A percentile compares a stretch with the other conserved stretches of the same genome.
Evolutionary conservation across 64 coral and sea anemone species (phyloP).

Genomic region (Anthopleura sola): DNA sequence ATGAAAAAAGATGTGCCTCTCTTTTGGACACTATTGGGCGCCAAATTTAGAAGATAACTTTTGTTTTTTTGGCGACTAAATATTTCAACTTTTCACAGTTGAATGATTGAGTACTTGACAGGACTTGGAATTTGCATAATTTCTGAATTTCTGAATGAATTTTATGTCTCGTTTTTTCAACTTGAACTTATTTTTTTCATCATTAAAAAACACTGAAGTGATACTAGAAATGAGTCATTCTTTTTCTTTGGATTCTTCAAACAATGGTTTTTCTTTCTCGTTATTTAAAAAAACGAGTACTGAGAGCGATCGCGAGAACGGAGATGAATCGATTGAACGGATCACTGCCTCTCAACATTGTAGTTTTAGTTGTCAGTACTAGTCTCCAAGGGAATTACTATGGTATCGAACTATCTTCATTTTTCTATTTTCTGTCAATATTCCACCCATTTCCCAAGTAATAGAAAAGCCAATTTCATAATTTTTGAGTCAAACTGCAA

Average conservation of each 20-base stretch:
- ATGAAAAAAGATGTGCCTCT: neutral
- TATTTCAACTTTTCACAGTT: neutral
- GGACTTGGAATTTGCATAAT: neutral
- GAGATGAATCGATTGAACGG: neutral
- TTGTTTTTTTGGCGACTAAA: neutral
- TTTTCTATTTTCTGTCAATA: neutral
- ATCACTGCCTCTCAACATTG: neutral
- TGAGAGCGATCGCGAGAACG: neutral
- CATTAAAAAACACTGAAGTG: neutral
- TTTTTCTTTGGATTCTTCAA: neutral
- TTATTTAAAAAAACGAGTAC: neutral
- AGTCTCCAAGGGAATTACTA: slow-evolving; percentile 8
- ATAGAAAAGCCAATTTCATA: neutral
- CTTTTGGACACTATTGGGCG: neutral
- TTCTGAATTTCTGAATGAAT: neutral
- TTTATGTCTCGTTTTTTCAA: neutral
- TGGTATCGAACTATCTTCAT: neutral
- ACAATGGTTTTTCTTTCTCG: neutral
- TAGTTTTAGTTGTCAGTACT: neutral
- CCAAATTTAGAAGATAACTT: neutral
- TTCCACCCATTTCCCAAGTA: neutral
- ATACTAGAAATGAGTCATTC: neutral
- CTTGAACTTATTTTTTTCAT: neutral
- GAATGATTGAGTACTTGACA: slow-evolving; percentile 10
- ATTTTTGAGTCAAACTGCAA: neutral